Evolutionary conservation across 2,797 vertebrate species (phyloP).

Genomic region (Alauda arvensis): DNA sequence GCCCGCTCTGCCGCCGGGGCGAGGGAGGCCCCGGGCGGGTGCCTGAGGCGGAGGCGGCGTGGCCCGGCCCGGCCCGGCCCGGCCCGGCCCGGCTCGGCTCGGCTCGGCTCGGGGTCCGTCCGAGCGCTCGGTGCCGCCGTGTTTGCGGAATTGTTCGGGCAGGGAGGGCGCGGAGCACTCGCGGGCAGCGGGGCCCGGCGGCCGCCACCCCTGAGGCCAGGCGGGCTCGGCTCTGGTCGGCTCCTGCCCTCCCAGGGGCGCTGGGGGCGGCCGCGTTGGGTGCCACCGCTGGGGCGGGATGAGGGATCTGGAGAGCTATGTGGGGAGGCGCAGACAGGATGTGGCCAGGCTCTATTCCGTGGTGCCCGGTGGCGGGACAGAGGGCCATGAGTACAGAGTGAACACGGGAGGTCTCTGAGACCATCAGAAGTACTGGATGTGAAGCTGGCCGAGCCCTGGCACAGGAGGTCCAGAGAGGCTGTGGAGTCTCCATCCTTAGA

Average conservation of each 20-base stretch:
- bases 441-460: fast-evolving
- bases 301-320: fast-evolving
- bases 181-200: not conserved
- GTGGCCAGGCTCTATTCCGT: fast-evolving
- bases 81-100: not conserved
- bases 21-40: not conserved
- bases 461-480: not conserved
- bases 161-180: not conserved
- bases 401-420: no score
- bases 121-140: not conserved
- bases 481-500: not conserved
- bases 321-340: not conserved
- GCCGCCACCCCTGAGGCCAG: no score
- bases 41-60: not conserved
- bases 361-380: not conserved
- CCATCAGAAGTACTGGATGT: fast-evolving
- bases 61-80: not conserved
- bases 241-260: fast-evolving
- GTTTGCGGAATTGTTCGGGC: no score
- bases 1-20: not conserved
- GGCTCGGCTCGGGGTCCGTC: no score
- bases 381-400: fast-evolving
- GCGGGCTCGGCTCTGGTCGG: not conserved
- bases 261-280: not conserved
- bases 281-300: fast-evolving